Percentiles rank a stretch among this genome's conserved stretches.
Evolutionary conservation across 1,140 invertebrate genomes (phyloP).

Genomic region (Pachyrhynchus sulphureomaculatus): DNA sequence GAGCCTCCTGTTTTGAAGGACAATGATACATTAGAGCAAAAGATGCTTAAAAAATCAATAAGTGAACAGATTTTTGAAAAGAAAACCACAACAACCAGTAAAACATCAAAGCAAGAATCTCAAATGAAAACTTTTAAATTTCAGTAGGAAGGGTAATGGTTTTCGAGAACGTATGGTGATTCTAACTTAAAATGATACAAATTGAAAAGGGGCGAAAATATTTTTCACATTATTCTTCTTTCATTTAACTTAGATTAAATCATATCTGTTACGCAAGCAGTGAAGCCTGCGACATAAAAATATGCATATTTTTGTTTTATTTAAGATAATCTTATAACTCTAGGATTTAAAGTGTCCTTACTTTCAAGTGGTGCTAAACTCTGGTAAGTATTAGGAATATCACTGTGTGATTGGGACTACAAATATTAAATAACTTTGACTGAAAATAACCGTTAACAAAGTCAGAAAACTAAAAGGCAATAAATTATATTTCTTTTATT

Average conservation of each 20-base stretch:
- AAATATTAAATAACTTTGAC: too few species aligned
- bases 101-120: conserved; percentile 54
- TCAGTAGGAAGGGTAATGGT: conserved; percentile 1
- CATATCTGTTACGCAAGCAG: neutral
- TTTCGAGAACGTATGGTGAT: too few species aligned
- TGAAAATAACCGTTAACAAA: too few species aligned
- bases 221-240: too few species aligned
- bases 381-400: neutral
- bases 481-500: too few species aligned
- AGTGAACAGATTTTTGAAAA: conserved; percentile 58
- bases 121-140: conserved; percentile 56
- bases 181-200: too few species aligned
- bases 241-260: too few species aligned
- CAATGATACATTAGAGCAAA: conserved; percentile 53
- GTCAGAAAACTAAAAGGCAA: too few species aligned
- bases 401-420: too few species aligned
- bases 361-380: conserved; percentile 25
- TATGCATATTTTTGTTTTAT: neutral
- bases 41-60: conserved; percentile 56
- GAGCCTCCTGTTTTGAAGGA: conserved; percentile 52
- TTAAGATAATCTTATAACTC: neutral
- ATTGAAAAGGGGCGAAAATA: too few species aligned
- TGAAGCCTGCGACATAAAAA: neutral
- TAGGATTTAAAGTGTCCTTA: conserved; percentile 17
- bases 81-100: conserved; percentile 55